Conservation (phyloP, 2,888 invertebrate genomes). For the Cyclophora punctaria region DNA sequence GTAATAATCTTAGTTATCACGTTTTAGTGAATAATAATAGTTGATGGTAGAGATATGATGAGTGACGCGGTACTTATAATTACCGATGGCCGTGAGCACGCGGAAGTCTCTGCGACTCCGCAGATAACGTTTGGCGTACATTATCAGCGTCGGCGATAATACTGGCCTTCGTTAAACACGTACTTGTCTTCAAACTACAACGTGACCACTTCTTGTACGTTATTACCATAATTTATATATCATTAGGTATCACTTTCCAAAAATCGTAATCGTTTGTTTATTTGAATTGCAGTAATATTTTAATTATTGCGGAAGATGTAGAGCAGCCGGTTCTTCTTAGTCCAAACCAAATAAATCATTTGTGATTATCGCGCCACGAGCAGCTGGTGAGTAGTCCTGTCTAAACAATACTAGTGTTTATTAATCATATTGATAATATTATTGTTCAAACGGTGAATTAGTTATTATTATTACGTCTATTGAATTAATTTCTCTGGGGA, state of each 20-base stretch:
- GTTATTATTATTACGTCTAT: no score
- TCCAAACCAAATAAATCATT: slow-evolving; percentile 9
- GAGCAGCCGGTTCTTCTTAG: not conserved
- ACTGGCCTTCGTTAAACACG: slow-evolving; percentile 43
- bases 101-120: slow-evolving; percentile 59
- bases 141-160: slow-evolving; percentile 56
- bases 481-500: no score
- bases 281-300: no score
- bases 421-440: slow-evolving; percentile 29
- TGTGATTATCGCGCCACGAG: slow-evolving; percentile 13
- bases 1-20: no score
- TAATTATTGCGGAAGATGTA: slow-evolving; percentile 1
- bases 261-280: no score
- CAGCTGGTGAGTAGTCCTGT: slow-evolving; percentile 18
- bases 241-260: no score
- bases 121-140: slow-evolving; percentile 63
- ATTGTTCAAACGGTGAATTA: slow-evolving; percentile 23
- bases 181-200: slow-evolving; percentile 15
- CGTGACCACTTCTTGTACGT: not conserved
- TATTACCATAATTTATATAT: no score
- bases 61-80: slow-evolving; percentile 37
- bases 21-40: not conserved
- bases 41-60: slow-evolving; percentile 16
- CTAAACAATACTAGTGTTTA: slow-evolving; percentile 36
- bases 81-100: slow-evolving; percentile 52